These are phyloP conservation scores for Tineola bisselliella DNA, from an alignment of 2,888 invertebrate genomes.

Conservation along the genomic window DNA sequence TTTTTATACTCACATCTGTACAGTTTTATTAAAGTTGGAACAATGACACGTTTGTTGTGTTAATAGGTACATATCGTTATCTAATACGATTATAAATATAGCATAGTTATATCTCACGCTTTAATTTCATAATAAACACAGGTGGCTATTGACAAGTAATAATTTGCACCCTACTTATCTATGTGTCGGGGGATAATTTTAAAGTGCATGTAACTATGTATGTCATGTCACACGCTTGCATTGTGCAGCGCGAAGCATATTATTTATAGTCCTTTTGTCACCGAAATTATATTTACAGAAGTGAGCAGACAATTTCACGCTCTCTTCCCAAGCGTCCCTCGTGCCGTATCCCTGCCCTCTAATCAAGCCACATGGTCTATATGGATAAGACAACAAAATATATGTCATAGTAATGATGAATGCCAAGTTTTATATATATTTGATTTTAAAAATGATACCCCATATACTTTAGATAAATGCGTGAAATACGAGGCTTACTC, in stretches of 20 bases:
- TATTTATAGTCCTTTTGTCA: constrained; percentile 67
- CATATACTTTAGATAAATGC: no score
- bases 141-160: constrained; percentile 8
- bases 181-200: constrained; percentile 32
- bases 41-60: no score
- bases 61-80: no score
- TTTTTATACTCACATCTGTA: neutral
- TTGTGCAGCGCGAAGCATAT: constrained; percentile 52
- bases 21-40: no score
- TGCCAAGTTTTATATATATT: no score
- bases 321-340: constrained; percentile 59
- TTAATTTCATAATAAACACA: constrained; percentile 1
- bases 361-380: constrained; percentile 32
- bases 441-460: no score
- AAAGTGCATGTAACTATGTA: constrained; percentile 48
- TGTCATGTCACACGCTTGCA: constrained; percentile 44
- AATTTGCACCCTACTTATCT: constrained; percentile 12
- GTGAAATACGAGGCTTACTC: no score
- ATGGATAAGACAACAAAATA: neutral
- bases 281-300: constrained; percentile 69
- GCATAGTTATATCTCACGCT: neutral
- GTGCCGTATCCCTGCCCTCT: constrained; percentile 50
- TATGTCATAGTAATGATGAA: neutral
- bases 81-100: neutral
- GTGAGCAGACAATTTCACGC: constrained; percentile 69